Evolutionary conservation across 2,888 invertebrate genomes (phyloP), one percentile per base, ranked within the genome.

Genomic region (Icerya purchasi): DNA sequence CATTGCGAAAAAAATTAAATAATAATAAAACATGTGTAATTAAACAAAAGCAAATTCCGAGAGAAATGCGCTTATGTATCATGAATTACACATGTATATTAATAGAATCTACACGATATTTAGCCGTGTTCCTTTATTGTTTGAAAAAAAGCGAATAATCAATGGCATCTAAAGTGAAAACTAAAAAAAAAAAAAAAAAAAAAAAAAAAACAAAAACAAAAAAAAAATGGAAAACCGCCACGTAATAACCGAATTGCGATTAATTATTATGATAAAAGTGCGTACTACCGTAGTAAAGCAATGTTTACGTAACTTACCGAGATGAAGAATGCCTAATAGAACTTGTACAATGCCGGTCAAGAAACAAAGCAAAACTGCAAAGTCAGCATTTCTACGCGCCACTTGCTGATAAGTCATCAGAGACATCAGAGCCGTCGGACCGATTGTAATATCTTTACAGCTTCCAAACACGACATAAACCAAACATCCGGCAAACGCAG

Each of bases 391-490:
- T 66, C 82, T 78, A 52, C 81, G 81, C 65, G 77, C 75, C 56
- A 83, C 79, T 71, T 84, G 84, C 68, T 84, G 82, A 67, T 83
- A 81, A 0, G 91, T 92, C 85, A 94, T 88, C 36, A 94, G 77
- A 0, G 92, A 86, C 79, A 94, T 82, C 60, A 92, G 77, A n/a
- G 94, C 93, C 0, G 93, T 93, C 2, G 94, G 93, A 5, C 94
- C 88, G 62, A 88, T 82, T 3, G 87, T 86, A 61, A 87, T 86
- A 69, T 87, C 86, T 65, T 86, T 86, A 69, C 86, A 86, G 56
- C 90, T 88, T 23, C 94, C 94, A 66, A 94, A 81, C 61, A 93
- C 71, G 56, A 85, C 81, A 74, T 94, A 96, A 50, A 94, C 79
- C 71, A 94, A 86, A 68, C 92, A 91, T 1, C 93, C 92, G 73